Evolutionary conservation across 2,797 vertebrate species (phyloP).

Genomic region (Aplochiton taeniatus): DNA sequence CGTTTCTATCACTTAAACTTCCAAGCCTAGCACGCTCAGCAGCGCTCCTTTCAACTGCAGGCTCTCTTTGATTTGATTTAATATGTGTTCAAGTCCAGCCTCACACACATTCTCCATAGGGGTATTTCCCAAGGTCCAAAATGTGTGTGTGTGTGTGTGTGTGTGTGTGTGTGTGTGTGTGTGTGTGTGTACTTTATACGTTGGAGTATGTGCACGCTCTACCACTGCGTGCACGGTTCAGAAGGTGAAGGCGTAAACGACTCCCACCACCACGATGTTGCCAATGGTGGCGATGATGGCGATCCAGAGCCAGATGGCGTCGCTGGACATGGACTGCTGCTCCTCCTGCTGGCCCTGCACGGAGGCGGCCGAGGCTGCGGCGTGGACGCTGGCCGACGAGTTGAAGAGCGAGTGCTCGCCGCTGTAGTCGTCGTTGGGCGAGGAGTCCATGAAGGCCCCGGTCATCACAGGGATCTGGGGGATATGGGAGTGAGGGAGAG

Average conservation of each 20-base stretch:
- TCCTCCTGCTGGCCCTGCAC: conserved; percentile 85
- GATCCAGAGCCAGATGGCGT: conserved; percentile 97
- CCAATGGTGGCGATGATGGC: conserved; percentile 96
- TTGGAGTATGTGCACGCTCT: neutral
- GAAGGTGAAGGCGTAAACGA: conserved; percentile 97
- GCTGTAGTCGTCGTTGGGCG: conserved; percentile 93
- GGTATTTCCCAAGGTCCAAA: conserved; percentile 10
- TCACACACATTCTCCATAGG: conserved; percentile 7
- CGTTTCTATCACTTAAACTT: neutral
- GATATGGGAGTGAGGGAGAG: neutral
- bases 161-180: neutral
- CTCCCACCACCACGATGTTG: conserved; percentile 96
- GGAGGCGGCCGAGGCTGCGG: conserved; percentile 71
- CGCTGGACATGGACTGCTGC: conserved; percentile 85
- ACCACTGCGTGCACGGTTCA: conserved; percentile 60
- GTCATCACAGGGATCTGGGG: conserved; percentile 95
- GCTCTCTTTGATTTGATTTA: conserved; percentile 33
- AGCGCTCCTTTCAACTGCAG: conserved; percentile 16
- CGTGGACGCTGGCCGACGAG: conserved; percentile 91
- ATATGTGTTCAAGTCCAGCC: conserved; percentile 40
- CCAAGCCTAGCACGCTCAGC: neutral
- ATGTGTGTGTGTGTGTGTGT: neutral
- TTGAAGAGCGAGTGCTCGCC: conserved; percentile 95
- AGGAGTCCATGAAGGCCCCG: conserved; percentile 97
- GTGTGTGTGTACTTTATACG: neutral